A percentile compares a stretch with the other conserved stretches of the same genome.
Evolutionary conservation across 2,797 vertebrate genomes (phyloP).

Genomic region (Melanotaenia nigrans): DNA sequence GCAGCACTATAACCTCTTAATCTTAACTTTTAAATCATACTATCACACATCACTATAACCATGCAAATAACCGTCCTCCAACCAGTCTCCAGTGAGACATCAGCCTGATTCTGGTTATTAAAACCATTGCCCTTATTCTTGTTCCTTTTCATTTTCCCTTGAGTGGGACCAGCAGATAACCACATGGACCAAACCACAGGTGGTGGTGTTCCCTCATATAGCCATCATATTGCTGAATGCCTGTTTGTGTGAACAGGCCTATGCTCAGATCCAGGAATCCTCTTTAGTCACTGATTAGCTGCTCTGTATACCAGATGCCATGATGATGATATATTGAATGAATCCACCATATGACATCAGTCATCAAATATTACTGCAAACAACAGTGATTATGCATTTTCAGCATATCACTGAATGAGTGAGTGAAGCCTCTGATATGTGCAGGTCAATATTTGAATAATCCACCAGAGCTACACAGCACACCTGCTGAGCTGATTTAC

Average conservation of each 20-base stretch:
- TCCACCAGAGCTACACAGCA: constrained; percentile 23
- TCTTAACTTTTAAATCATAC: neutral
- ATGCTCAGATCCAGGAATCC: neutral
- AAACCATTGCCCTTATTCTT: neutral
- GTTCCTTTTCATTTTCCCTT: neutral
- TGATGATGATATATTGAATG: neutral
- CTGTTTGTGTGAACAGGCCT: neutral
- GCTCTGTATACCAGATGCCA: neutral
- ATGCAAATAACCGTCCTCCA: neutral
- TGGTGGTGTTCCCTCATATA: neutral
- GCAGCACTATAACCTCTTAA: neutral
- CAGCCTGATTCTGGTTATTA: neutral
- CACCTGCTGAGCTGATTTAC: constrained; percentile 54
- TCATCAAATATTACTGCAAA: neutral
- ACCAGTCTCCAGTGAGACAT: neutral
- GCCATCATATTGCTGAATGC: neutral
- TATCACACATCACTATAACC: neutral
- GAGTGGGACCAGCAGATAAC: neutral
- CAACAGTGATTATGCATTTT: constrained; percentile 3
- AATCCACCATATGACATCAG: neutral
- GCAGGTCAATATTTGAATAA: constrained; percentile 31
- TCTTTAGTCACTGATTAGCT: neutral
- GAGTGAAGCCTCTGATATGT: neutral
- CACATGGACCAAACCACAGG: neutral
- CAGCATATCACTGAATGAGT: neutral